Evolutionary conservation across 2,797 vertebrate species (phyloP).

Genomic region (Enteromius anoplus): DNA sequence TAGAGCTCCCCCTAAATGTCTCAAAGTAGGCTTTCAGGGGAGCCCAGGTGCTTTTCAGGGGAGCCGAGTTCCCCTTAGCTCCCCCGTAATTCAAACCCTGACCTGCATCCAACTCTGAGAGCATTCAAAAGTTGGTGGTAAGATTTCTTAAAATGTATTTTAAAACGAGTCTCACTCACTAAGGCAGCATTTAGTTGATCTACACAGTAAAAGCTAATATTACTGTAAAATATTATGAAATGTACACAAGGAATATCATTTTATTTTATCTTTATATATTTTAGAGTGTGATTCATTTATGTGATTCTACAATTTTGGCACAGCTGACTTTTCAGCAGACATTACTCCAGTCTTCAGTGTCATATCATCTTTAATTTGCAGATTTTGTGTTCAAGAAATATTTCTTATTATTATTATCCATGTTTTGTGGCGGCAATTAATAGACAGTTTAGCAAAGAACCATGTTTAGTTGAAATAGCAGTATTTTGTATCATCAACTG

Average conservation of each 20-base stretch:
- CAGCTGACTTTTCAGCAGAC: background rate
- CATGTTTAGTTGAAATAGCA: background rate
- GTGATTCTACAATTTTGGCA: background rate
- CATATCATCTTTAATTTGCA: no score
- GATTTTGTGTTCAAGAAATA: background rate
- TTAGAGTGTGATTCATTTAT: background rate
- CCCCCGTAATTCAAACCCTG: background rate
- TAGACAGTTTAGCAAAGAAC: background rate
- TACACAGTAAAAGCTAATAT: no score
- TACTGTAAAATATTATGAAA: background rate
- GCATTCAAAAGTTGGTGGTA: background rate
- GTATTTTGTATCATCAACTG: background rate
- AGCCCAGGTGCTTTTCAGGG: background rate
- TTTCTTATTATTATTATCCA: background rate
- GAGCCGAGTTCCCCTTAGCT: background rate
- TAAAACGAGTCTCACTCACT: background rate
- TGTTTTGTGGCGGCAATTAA: background rate
- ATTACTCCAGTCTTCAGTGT: background rate
- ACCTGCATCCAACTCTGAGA: background rate
- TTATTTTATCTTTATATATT: background rate
- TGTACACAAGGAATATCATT: background rate
- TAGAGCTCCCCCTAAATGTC: no score
- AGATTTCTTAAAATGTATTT: background rate
- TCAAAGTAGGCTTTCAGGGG: no score
- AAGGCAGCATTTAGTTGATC: background rate